Evolutionary conservation across 2,888 invertebrate species (phyloP).

Genomic region (Amphimallon solstitiale): DNA sequence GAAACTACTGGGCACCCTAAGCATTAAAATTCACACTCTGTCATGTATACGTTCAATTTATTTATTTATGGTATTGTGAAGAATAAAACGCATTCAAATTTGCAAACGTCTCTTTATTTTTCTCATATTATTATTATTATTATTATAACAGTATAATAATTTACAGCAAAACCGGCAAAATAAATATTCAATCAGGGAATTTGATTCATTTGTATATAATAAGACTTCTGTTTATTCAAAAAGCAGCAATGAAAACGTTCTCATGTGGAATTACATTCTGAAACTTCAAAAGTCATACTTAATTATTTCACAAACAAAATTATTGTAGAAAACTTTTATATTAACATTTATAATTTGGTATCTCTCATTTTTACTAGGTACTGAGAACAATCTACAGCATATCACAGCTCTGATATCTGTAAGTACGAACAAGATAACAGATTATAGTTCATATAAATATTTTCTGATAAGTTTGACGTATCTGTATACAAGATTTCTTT

Average conservation of each 20-base stretch:
- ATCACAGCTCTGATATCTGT: slow-evolving; percentile 33
- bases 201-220: background rate
- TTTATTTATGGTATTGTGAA: too few species aligned
- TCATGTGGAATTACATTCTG: background rate
- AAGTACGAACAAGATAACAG: slow-evolving; percentile 4
- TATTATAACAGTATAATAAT: background rate
- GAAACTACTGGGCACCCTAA: too few species aligned
- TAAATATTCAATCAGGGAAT: background rate
- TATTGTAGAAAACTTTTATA: slow-evolving; percentile 7
- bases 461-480: slow-evolving; percentile 2
- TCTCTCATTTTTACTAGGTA: background rate
- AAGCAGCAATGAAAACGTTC: background rate
- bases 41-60: too few species aligned
- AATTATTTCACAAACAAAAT: background rate
- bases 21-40: too few species aligned
- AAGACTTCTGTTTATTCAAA: background rate
- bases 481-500: slow-evolving; percentile 8
- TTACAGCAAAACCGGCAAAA: slow-evolving; percentile 5
- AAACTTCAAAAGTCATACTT: background rate
- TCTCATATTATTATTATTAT: slow-evolving; percentile 3
- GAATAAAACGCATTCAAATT: background rate
- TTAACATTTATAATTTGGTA: background rate
- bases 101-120: slow-evolving; percentile 24
- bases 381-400: slow-evolving; percentile 26
- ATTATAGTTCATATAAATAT: slow-evolving; percentile 8